These are phyloP conservation scores for Macrocentrus cingulum DNA, from an alignment of 1,140 invertebrate species.

Conservation along the genomic window DNA sequence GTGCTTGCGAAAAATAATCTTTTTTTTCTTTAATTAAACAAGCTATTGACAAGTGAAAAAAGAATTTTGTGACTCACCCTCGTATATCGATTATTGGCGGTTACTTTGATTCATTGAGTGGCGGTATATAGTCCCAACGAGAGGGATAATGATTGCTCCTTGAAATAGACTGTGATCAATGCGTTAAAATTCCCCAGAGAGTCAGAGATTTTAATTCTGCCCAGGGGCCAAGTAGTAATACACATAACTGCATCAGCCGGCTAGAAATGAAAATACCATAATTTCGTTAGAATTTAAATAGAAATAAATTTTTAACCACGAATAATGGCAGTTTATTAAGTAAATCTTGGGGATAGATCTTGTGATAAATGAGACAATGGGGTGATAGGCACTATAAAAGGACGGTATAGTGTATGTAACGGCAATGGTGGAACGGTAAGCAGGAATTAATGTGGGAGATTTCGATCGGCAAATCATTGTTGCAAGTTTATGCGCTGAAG, in stretches of 20 bases:
- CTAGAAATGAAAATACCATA: background rate
- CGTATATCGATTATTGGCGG: constrained; percentile 1
- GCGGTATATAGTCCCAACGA: constrained; percentile 37
- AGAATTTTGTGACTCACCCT: background rate
- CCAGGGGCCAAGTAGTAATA: background rate
- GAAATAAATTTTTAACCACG: no score
- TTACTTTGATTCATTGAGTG: constrained; percentile 17
- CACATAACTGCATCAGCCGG: no score
- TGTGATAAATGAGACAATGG: constrained; percentile 15
- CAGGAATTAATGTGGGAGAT: constrained; percentile 20
- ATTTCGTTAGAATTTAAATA: no score
- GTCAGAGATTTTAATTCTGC: background rate
- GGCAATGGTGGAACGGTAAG: constrained; percentile 13
- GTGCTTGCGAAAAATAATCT: no score
- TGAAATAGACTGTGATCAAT: constrained; percentile 44
- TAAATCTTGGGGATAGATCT: no score
- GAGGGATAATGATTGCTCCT: constrained; percentile 51
- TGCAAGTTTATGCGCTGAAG: constrained; percentile 4
- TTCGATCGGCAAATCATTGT: constrained; percentile 17
- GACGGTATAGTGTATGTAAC: constrained; percentile 6
- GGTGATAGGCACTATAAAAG: constrained; percentile 4
- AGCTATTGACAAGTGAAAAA: background rate
- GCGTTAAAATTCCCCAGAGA: constrained; percentile 38
- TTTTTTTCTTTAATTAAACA: no score
- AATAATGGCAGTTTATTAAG: background rate